Evolutionary conservation across 2,797 vertebrate genomes (phyloP).

Genomic region (Cyprinella venusta): DNA sequence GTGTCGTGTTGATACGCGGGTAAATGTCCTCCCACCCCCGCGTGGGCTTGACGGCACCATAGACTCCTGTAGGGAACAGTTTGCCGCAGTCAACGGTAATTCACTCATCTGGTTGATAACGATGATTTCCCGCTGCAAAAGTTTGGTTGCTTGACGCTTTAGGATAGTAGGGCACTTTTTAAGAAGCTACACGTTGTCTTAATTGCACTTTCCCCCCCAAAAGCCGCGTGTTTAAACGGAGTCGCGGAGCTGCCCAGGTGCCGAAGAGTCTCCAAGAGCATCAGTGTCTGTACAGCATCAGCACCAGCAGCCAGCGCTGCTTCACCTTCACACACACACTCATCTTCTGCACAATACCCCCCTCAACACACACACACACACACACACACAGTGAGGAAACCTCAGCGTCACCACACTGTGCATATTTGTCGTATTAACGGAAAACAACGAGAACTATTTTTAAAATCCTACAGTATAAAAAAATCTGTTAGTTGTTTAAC

Average conservation of each 20-base stretch:
- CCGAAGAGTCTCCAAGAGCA: slow-evolving; percentile 41
- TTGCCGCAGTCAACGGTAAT: slow-evolving; percentile 52
- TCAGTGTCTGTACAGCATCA: background rate
- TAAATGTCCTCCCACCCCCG: slow-evolving; percentile 3
- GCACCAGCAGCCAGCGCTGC: background rate
- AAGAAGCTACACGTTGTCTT: slow-evolving; percentile 2
- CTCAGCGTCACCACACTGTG: background rate
- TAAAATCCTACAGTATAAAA: background rate
- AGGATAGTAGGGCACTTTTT: background rate
- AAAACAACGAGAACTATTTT: background rate
- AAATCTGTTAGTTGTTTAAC: background rate
- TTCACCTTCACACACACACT: background rate
- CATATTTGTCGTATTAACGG: background rate
- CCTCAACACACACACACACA: background rate
- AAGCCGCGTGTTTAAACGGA: background rate
- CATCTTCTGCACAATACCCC: too few relatives aligned
- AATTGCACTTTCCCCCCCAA: slow-evolving; percentile 4
- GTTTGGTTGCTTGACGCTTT: slow-evolving; percentile 12
- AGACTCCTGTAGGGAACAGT: slow-evolving; percentile 31
- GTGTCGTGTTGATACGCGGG: background rate
- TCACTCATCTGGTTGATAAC: background rate
- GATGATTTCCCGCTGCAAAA: slow-evolving; percentile 9
- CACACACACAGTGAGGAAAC: background rate
- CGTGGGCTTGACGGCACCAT: slow-evolving; percentile 4
- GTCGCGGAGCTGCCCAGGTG: slow-evolving; percentile 53